A percentile compares a stretch with the other conserved stretches of the same genome.
These are phyloP conservation scores for Venturia canescens DNA, from an alignment of 1,140 invertebrate species.

Conservation along the genomic window DNA sequence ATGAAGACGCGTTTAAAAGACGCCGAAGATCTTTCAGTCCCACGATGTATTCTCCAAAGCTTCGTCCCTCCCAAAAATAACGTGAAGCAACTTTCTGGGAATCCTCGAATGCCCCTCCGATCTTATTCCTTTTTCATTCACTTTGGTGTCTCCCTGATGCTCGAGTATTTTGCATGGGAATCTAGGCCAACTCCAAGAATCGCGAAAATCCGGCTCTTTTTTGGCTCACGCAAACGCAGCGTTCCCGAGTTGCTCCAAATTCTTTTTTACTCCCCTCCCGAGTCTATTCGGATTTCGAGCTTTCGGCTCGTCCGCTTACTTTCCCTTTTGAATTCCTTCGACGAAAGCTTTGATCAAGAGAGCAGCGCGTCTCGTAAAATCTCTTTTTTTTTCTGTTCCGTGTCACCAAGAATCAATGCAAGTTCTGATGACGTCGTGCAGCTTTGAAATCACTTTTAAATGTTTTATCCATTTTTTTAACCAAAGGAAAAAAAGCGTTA, in stretches of 20 bases:
- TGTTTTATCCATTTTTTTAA: too few relatives aligned
- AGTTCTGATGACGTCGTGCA: too few relatives aligned
- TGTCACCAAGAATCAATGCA: too few relatives aligned
- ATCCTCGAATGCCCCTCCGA: background rate
- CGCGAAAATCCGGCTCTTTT: constrained; percentile 38
- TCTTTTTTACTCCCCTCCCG: background rate
- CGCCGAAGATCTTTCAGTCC: too few relatives aligned
- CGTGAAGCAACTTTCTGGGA: background rate
- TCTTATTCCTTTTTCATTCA: background rate
- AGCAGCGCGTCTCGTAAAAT: too few relatives aligned
- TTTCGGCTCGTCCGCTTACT: background rate
- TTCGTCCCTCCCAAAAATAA: background rate
- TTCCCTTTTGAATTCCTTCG: too few relatives aligned
- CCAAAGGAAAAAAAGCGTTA: too few relatives aligned
- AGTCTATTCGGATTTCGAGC: background rate
- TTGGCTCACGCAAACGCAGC: background rate
- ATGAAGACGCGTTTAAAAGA: too few relatives aligned
- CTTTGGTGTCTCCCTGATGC: constrained; percentile 3
- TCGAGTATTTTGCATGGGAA: constrained; percentile 42
- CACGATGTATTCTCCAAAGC: too few relatives aligned
- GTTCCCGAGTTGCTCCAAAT: background rate
- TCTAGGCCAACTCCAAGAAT: constrained; percentile 56
- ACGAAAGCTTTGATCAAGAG: too few relatives aligned
- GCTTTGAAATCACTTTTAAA: too few relatives aligned
- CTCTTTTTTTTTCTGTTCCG: too few relatives aligned